Base-by-base conservation (phyloP, 2,888 invertebrate species). In the Aquatica leii region DNA sequence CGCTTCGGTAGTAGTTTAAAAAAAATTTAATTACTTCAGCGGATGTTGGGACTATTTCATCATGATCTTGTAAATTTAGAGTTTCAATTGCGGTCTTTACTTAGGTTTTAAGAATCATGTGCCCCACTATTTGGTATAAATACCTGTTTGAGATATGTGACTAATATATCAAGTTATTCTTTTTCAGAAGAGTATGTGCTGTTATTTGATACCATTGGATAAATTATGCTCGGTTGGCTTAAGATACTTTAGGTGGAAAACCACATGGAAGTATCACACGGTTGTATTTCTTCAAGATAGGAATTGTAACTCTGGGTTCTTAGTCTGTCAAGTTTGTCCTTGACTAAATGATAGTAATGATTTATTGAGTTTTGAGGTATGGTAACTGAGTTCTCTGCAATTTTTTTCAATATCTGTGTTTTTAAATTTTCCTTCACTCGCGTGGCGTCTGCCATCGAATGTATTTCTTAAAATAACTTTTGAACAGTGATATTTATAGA, bases 191-290 rank as follows among this genome's bases (percentile, higher is more conserved):
- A n/a, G n/a, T n/a, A n/a, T n/a, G n/a, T n/a, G n/a, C n/a, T n/a
- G n/a, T n/a, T n/a, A n/a, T n/a, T n/a, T n/a, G n/a, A n/a, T n/a
- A 20, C n/a, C n/a, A 20, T 4, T 12, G 48, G 20, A 20, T 17
- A 20, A 17, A 48, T 48, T 2, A 48, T 17, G 20, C 21, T 48
- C 20, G 51, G 51, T 51, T 51, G 51, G n/a, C 50, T 6, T 14
- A 50, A 31, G 6, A 51, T 3, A 34, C 31, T 31, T 15, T 35
- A 6, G 12, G 34, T 51, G 24, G 34, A 6, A 9, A 34, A 17
- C 51, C 51, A 51, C 51, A 51, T 51, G 8, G 51, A 34, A 14
- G 34, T 15, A 17, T 3, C n/a, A n/a, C n/a, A n/a, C n/a, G n/a
- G n/a, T n/a, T n/a, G n/a, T n/a, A n/a, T n/a, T n/a, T n/a, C n/a